Percentiles rank a stretch among this genome's conserved stretches.
Evolutionary conservation across 1,140 invertebrate species (phyloP).

Genomic region (Uloborus diversus): DNA sequence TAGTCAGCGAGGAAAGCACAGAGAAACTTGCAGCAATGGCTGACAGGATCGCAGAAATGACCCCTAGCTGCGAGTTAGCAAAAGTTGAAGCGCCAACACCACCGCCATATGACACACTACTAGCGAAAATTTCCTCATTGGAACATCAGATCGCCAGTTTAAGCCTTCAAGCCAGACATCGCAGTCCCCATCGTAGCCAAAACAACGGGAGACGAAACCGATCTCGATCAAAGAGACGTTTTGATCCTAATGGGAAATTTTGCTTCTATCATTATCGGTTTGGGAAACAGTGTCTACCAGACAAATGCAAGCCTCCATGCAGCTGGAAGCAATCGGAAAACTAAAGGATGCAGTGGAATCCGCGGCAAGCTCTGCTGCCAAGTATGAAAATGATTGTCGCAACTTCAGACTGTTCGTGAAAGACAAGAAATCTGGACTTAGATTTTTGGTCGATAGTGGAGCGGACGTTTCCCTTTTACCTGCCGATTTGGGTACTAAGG

Average conservation of each 20-base stretch:
- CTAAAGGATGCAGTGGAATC: neutral
- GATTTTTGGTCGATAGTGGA: neutral
- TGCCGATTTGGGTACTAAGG: neutral
- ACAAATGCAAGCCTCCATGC: neutral
- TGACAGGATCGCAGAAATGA: neutral
- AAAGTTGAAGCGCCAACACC: neutral
- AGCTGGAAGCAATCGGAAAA: neutral
- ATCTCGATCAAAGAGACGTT: neutral
- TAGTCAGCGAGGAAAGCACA: neutral
- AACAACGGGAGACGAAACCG: no score
- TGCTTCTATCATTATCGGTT: neutral
- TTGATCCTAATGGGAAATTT: neutral
- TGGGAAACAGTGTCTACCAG: neutral
- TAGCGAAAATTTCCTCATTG: neutral
- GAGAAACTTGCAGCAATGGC: neutral
- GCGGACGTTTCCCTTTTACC: neutral
- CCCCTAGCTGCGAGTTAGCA: neutral
- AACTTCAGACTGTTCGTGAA: conserved; percentile 2
- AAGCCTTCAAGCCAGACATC: neutral
- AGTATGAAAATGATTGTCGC: neutral
- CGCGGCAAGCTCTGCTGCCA: neutral
- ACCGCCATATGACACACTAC: neutral
- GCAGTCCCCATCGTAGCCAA: neutral
- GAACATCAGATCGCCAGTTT: conserved; percentile 3
- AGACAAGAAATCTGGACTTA: neutral